Conservation (phyloP, 2,113 vertebrate species). For the Anarhynchus alexandrinus region DNA sequence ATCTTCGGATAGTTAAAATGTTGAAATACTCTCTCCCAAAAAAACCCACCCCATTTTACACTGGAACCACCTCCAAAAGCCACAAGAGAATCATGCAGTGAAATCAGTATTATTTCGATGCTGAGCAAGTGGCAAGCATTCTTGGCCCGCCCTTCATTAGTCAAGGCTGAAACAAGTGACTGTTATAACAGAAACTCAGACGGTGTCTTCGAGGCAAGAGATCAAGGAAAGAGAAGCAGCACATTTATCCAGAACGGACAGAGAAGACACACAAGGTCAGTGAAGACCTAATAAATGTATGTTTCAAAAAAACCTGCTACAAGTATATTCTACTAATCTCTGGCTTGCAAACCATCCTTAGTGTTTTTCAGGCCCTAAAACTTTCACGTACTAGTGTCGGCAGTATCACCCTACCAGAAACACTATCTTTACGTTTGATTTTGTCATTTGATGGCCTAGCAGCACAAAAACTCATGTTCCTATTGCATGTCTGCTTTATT, state of each 20-base stretch:
- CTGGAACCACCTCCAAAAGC: not conserved
- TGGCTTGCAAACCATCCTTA: not conserved
- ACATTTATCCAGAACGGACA: not conserved
- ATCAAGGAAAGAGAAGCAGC: not conserved
- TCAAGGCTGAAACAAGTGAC: not conserved
- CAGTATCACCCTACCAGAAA: not conserved
- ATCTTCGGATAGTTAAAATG: not conserved
- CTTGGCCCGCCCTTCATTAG: not conserved
- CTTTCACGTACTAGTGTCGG: rapidly evolving
- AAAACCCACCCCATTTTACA: not conserved
- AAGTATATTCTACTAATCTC: not conserved
- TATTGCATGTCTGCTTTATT: not conserved
- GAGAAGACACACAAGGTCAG: not conserved
- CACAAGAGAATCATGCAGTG: not conserved
- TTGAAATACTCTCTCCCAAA: not conserved
- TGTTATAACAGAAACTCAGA: not conserved
- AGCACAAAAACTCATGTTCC: not conserved
- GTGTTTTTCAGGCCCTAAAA: not conserved
- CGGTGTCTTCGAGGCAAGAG: not conserved
- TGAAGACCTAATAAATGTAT: not conserved
- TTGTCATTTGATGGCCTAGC: not conserved
- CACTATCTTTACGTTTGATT: not conserved
- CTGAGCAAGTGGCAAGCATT: not conserved
- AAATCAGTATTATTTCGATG: not conserved
- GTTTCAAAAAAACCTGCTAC: not conserved